These are phyloP conservation scores for Stenurella melanura DNA, from an alignment of 2,888 invertebrate genomes.

Conservation along the genomic window DNA sequence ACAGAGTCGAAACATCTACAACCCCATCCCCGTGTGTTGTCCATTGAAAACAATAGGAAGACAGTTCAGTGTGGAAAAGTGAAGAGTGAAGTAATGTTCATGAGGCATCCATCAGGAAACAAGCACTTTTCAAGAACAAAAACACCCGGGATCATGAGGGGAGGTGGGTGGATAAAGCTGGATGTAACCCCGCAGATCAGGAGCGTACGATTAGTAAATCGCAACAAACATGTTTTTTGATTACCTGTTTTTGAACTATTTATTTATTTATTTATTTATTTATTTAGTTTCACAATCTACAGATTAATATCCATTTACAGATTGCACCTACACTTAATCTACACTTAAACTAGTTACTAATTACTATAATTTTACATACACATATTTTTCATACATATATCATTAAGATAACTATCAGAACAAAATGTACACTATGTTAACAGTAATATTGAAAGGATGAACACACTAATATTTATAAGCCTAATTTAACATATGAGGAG, in stretches of 20 bases:
- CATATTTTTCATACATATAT: no score
- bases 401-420: no score
- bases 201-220: slow-evolving; percentile 5
- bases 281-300: no score
- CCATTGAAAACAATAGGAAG: slow-evolving; percentile 50
- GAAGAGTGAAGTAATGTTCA: slow-evolving; percentile 50
- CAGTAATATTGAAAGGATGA: no score
- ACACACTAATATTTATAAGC: no score
- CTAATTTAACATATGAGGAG: no score
- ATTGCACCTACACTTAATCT: no score
- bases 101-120: slow-evolving; percentile 55
- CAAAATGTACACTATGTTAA: no score
- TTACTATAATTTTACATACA: no score
- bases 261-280: no score
- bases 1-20: slow-evolving; percentile 35
- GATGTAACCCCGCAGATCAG: slow-evolving; percentile 24
- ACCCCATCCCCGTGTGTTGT: slow-evolving; percentile 13
- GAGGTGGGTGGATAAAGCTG: slow-evolving; percentile 39
- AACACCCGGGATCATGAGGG: slow-evolving; percentile 47
- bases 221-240: neutral
- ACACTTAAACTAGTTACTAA: no score
- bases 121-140: slow-evolving; percentile 57
- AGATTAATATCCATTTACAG: no score
- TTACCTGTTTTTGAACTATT: neutral
- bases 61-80: slow-evolving; percentile 50